Evolutionary conservation across 2,888 invertebrate species (phyloP), one percentile per base, ranked within the genome.

Genomic region (Papilio elwesi): DNA sequence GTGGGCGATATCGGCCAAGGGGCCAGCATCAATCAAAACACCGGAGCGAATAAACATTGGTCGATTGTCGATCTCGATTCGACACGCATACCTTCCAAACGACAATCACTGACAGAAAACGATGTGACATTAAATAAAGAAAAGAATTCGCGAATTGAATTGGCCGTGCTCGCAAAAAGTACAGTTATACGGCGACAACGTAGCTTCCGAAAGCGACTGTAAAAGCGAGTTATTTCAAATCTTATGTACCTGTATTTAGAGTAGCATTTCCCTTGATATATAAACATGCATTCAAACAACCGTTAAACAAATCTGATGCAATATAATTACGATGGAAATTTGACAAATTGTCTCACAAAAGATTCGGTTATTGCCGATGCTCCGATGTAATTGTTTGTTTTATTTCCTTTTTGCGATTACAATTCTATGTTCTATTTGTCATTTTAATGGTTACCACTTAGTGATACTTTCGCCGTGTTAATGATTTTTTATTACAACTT

Each of bases 301-400:
- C 78, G 78, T 79, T 79, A 79, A 73, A 70, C 70, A 57, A 74
- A 74, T 72, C 72, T 71, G 74, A 75, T 78, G 74, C 73, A 73
- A 79, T 75, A 76, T 75, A n/a, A 77, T 77, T 78, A 75, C 70
- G 78, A 76, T 75, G 75, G 74, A 77, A 65, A 76, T 78, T 77
- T 77, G 75, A 74, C 74, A 76, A 78, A 79, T 76, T 77, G 78
- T 38, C 53, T 12, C 52, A 69, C 65, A 69, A 73, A 69, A 52
- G 59, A 69, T n/a, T 51, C 15, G 47, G 5, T 69, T 73, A 69
- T 74, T 69, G 69, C 36, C 13, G 26, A 16, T 8, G 66, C 52
- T 10, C 11, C 13, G 64, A 55, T 47, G 51, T 43, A 16, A 38
- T 72, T n/a, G n/a, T n/a, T 68, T 47, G 67, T 38, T 53, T 47